Base-by-base conservation (phyloP, 2,888 invertebrate species). In the Quadroppia sp. region DNA sequence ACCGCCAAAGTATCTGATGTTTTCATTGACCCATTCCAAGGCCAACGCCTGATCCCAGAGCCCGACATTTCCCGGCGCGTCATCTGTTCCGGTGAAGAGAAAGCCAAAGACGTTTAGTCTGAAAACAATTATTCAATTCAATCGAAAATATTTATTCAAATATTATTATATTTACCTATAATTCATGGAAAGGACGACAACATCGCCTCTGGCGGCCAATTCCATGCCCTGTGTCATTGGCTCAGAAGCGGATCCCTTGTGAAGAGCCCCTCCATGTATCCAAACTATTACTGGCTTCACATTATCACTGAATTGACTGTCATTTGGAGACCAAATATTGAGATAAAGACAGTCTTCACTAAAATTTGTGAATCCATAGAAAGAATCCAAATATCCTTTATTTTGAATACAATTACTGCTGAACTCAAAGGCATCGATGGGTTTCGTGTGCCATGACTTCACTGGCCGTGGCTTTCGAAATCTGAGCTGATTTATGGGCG, bases 1-100 rank as follows among this genome's bases (percentile, higher is more conserved):
- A 11, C 73, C 73, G n/a, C 73, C 73, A 50, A 73, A 73, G 15
- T 73, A 53, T 25, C 32, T 15, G 11, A 73, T 73, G 32, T 73
- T 73, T 1, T 73, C 73, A 2, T 36, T 50, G 15, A 73, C 69
- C 73, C 73, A 73, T 70, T 73, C 28, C 11, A 73, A 40, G 11
- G 73, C 73, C n/a, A 73, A 9, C 0, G 50, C 45, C 42, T 73
- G 73, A 70, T 73, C 73, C 69, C 53, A 73, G 6, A 73, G 36
- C 30, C 73, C 73, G 3, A 50, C 25, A 73, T 73, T 73, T 1
- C 73, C 73, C 11, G 67, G 67, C 2, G 69, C 69, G 4, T 70
- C 73, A 25, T 69, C 69, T 13, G 50, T 48, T 42, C 69, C 73
- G 17, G 73, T 30, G n/a, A 70, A 73, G 0, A 73, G 23, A 50